Evolutionary conservation across 2,113 vertebrate species (phyloP), one percentile per base, ranked within the genome.

Genomic region (Origma solitaria): DNA sequence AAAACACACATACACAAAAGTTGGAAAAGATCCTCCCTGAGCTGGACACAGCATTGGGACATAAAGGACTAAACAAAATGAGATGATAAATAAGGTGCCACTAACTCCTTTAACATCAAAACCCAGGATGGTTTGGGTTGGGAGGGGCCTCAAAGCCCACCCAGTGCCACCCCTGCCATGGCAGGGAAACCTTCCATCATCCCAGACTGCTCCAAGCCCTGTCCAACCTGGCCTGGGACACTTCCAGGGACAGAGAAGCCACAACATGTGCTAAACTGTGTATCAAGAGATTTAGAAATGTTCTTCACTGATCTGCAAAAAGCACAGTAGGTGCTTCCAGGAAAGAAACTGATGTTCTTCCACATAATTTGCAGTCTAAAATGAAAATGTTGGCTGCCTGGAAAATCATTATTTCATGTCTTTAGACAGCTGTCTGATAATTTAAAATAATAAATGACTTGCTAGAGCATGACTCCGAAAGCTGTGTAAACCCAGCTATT

Each of bases 91-190:
- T n/a, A 61, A 95, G 44, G 62, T 50, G 21, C 18, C 13, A 64
- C 2, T 14, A 11, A 38, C 27, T 56, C 56, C 24, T 56, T 47
- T n/a, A 66, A 31, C 40, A 62, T 27, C 3, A 1, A 69, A 56
- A 15, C 25, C 25, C 49, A 42, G 54, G 3, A 0, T 28, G 35
- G 21, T 33, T 37, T 49, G 47, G 21, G 56, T 11, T 83, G 49
- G 30, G 10, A 82, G 24, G 19, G 21, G 0, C 8, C 45, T 31
- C 1, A 61, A n/a, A 82, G 4, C 8, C 1, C 78, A 18, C 0
- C 45, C 62, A 40, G 54, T 25, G 33, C 16, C 53, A 11, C 8
- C 44, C 37, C 13, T 38, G 51, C 68, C 28, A 28, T 8, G 28
- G 51, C 69, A 75, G 45, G 28, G 61, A 53, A 68, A 57, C 45